phyloP scores from a whole-genome alignment of 2,113 vertebrate species.

The Chelonoidis abingdonii region DNA sequence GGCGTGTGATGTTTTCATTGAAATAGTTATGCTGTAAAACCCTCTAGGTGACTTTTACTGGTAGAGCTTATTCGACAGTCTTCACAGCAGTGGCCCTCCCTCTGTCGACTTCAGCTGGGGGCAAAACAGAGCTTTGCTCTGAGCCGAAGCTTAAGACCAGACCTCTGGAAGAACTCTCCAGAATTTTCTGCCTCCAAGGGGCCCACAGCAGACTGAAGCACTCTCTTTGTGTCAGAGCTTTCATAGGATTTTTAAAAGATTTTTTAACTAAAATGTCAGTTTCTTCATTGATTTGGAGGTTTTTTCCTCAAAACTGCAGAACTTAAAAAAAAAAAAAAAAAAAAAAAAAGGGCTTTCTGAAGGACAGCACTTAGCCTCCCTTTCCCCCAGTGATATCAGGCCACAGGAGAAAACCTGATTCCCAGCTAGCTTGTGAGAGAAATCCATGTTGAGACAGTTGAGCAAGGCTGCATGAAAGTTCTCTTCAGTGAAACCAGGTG shows the following conservation, averaged over 20 bases:
- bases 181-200: neutral
- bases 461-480: neutral
- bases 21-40: neutral
- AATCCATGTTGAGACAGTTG: neutral
- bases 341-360: neutral
- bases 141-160: neutral
- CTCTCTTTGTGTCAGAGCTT: neutral
- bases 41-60: neutral
- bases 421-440: neutral
- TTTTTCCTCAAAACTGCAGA: neutral
- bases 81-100: fast-evolving
- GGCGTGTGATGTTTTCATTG: neutral
- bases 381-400: neutral
- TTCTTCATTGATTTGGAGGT: neutral
- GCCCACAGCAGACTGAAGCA: neutral
- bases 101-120: neutral
- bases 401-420: neutral
- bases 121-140: neutral
- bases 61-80: neutral
- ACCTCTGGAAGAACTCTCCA: neutral
- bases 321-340: neutral
- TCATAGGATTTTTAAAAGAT: neutral
- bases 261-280: neutral
- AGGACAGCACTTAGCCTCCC: neutral
- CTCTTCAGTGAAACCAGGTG: neutral